Conservation (phyloP, 2,113 vertebrate genomes). For the Onychorhynchus coronatus region DNA sequence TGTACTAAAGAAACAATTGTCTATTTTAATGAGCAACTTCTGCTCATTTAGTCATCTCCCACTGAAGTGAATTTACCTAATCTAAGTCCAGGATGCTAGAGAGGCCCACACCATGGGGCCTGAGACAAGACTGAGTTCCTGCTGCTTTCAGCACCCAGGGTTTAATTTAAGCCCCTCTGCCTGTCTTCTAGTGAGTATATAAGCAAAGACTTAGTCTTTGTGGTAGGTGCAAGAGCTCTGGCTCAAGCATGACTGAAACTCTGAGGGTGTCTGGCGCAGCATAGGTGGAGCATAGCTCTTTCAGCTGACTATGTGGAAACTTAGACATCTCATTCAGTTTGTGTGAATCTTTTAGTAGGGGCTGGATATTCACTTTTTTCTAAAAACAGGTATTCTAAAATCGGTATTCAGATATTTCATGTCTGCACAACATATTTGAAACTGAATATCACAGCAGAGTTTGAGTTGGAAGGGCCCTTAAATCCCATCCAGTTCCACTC, state of each 20-base stretch:
- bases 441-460: not conserved
- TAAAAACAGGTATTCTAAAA: not conserved
- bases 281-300: not conserved
- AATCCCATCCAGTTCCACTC: accelerated
- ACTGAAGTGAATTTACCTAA: not conserved
- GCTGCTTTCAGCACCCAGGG: not conserved
- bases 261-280: not conserved
- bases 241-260: not conserved
- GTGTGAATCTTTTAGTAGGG: too few species aligned
- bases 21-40: not conserved
- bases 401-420: too few species aligned
- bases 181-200: not conserved
- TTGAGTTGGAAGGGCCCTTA: not conserved
- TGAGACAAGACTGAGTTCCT: not conserved
- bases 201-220: not conserved
- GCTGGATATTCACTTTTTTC: not conserved
- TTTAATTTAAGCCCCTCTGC: not conserved
- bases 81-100: not conserved
- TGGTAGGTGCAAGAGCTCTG: not conserved
- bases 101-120: accelerated
- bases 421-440: not conserved
- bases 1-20: accelerated
- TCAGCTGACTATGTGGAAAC: not conserved
- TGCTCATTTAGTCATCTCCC: not conserved
- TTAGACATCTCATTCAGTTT: not conserved